Percentiles rank a stretch among this genome's conserved stretches.
Conservation (phyloP, 2,113 vertebrate genomes). For the Poeciliopsis retropinna region DNA sequence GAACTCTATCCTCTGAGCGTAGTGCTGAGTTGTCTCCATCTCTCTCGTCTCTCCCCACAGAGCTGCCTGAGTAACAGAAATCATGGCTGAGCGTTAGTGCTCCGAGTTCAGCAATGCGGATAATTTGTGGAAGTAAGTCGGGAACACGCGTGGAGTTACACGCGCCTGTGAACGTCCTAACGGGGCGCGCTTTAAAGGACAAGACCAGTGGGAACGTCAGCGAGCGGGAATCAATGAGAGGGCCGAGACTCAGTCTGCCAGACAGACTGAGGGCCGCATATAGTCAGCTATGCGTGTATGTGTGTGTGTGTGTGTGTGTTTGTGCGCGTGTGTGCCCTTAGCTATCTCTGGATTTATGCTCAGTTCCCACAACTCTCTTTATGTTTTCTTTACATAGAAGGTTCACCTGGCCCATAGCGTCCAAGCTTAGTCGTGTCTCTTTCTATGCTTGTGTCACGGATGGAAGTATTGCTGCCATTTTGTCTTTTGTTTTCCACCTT, state of each 20-base stretch:
- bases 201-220: constrained; percentile 71
- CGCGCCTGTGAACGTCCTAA: constrained; percentile 50
- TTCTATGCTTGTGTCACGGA: too few species aligned
- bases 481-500: too few species aligned
- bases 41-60: constrained; percentile 31
- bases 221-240: constrained; percentile 73
- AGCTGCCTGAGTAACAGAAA: constrained; percentile 58
- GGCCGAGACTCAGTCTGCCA: constrained; percentile 34
- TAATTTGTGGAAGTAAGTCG: constrained; percentile 53
- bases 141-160: constrained; percentile 47
- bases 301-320: background rate
- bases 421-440: too few species aligned
- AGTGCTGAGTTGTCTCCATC: constrained; percentile 9
- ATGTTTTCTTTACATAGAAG: too few species aligned
- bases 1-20: constrained; percentile 29
- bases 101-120: constrained; percentile 59
- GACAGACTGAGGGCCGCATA: constrained; percentile 36
- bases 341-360: too few species aligned
- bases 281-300: background rate
- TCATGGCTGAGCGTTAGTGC: constrained; percentile 65
- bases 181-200: constrained; percentile 70
- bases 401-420: too few species aligned
- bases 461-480: too few species aligned
- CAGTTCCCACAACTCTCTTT: too few species aligned
- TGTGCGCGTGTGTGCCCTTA: constrained; percentile 3